Percentiles rank a stretch among this genome's conserved stretches.
phyloP scores from a whole-genome alignment of 2,797 vertebrate genomes.

The Furcifer pardalis region DNA sequence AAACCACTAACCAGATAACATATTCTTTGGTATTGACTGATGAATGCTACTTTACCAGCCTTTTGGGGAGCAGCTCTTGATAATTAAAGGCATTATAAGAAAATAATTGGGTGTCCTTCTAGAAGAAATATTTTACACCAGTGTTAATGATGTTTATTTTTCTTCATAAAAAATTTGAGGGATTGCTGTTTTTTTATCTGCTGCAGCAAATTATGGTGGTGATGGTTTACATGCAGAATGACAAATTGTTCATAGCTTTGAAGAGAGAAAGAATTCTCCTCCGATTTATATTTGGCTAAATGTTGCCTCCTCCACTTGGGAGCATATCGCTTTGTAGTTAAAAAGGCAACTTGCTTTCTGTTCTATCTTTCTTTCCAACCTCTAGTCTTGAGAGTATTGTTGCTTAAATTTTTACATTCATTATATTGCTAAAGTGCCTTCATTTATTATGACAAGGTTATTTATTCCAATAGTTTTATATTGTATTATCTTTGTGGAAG shows the following conservation, averaged over 20 bases:
- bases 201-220: constrained; percentile 31
- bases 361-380: background rate
- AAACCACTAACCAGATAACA: constrained; percentile 10
- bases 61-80: constrained; percentile 43
- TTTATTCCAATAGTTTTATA: background rate
- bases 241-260: constrained; percentile 13
- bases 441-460: accelerated
- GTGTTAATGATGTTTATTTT: constrained; percentile 41
- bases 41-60: constrained; percentile 33
- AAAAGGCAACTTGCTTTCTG: background rate
- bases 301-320: background rate
- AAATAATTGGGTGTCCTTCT: constrained; percentile 33
- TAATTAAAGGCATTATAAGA: constrained; percentile 29
- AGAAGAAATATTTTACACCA: constrained; percentile 52
- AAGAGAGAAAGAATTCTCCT: constrained; percentile 2
- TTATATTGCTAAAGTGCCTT: background rate
- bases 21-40: constrained; percentile 31
- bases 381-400: background rate
- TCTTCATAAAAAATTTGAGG: constrained; percentile 32
- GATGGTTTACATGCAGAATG: constrained; percentile 30
- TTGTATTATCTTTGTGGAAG: background rate
- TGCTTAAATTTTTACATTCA: accelerated
- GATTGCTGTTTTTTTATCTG: constrained; percentile 14
- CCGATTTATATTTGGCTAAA: background rate
- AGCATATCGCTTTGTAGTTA: background rate